Evolutionary conservation across 1,140 invertebrate species (phyloP).

Genomic region (Drosophila bifasciata): DNA sequence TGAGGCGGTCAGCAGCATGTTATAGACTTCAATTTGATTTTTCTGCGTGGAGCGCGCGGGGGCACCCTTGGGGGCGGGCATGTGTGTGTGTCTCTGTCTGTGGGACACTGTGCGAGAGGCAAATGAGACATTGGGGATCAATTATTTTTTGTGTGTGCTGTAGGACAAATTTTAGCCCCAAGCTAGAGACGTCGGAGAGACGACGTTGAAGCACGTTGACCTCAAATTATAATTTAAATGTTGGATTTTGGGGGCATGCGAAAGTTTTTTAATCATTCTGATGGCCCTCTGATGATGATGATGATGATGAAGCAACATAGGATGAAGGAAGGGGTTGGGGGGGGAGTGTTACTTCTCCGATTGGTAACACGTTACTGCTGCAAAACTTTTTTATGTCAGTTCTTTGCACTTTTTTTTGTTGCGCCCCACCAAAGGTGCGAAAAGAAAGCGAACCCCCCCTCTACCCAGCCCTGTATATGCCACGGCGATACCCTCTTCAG

Average conservation of each 20-base stretch:
- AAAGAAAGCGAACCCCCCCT: slow-evolving; percentile 46
- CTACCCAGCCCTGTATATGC: no score
- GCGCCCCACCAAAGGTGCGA: slow-evolving; percentile 35
- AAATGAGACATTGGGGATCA: slow-evolving; percentile 78
- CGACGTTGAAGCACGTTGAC: slow-evolving; percentile 56
- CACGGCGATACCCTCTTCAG: slow-evolving; percentile 16
- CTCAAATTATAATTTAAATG: slow-evolving; percentile 50
- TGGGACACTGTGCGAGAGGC: slow-evolving; percentile 10
- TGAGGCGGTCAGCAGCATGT: slow-evolving; percentile 79
- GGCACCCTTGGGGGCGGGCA: slow-evolving; percentile 1
- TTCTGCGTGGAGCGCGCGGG: slow-evolving; percentile 43
- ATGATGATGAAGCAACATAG: slow-evolving; percentile 10
- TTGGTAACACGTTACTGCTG: slow-evolving; percentile 50
- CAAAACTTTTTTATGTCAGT: slow-evolving; percentile 68
- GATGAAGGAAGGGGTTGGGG: no score
- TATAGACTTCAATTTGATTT: slow-evolving; percentile 81
- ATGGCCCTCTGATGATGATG: slow-evolving; percentile 39
- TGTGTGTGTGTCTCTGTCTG: slow-evolving; percentile 15
- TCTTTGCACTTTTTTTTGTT: slow-evolving; percentile 53
- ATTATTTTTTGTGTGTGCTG: slow-evolving; percentile 56
- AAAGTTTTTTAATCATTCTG: slow-evolving; percentile 78
- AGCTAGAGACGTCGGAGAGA: slow-evolving; percentile 48
- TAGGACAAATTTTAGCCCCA: slow-evolving; percentile 41
- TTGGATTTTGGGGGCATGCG: slow-evolving; percentile 60
- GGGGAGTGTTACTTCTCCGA: slow-evolving; percentile 1